Evolutionary conservation across 2,797 vertebrate genomes (phyloP), one percentile per base, ranked within the genome.

Genomic region (Mormyrops attenuatus): DNA sequence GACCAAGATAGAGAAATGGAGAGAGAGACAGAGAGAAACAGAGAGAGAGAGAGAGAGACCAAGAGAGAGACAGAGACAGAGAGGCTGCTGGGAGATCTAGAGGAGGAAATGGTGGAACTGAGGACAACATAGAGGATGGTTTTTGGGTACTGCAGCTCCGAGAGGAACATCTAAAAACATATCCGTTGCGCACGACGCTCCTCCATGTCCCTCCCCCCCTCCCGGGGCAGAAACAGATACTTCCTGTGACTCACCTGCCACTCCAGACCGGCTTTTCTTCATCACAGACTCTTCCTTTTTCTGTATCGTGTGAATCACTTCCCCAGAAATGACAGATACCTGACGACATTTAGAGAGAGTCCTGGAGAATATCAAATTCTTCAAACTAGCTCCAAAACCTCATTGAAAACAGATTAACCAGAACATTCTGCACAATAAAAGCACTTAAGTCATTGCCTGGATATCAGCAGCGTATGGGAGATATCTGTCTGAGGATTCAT

Each of bases 201-300:
- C 38, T 26, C 17, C 38, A 41, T 20, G 38, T n/a, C 17, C 73
- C 34, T 5, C 4, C 69, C 73, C 30, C 69, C 2, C 73, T 38
- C 38, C 17, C 1, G 15, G 34, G 34, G 15, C 73, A 15, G 73
- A 80, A 80, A 80, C 38, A n/a, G 73, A 44, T 20, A 80, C 73
- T 80, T 80, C 73, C 73, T 80, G 73, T 38, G 73, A 80, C 73
- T 80, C 73, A 80, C 73, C 73, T 44, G 26, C 73, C 34, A 44
- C 15, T 44, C 30, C 66, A 73, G 30, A 73, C 66, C 30, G 15
- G 30, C 66, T 73, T 38, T 3, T 73, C 30, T 73, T 38, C 30
- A 38, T 15, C 66, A 34, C 26, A 50, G 55, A 20, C 15, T 20
- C 34, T n/a, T 80, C 38, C 38, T 80, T 80, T 20, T 26, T 85